Base-by-base conservation (phyloP, 2,113 vertebrate genomes). In the Actenoides hombroni region DNA sequence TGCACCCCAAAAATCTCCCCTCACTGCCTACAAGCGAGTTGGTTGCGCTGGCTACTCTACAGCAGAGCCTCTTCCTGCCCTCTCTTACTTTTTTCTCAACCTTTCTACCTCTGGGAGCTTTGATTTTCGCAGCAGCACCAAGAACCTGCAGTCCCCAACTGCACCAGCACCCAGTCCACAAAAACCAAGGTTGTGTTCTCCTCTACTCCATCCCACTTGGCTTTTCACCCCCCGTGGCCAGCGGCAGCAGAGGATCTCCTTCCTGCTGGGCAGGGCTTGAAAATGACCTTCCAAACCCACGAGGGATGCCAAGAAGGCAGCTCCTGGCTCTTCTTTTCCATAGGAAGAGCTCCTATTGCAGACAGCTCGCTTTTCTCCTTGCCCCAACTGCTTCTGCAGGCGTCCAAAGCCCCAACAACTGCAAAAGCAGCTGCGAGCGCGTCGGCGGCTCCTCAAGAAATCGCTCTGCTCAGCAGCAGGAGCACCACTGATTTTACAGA, bases 131-230 rank as follows among this genome's bases (percentile, higher is more conserved):
- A 24, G n/a, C n/a, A 61, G 24, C 48, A 18, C 6, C 0, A 61
- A n/a, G 7, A 69, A 4, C 26, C 10, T 6, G 5, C 37, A 5
- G 5, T 4, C 73, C 29, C 51, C 3, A 2, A n/a, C 28, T 3
- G 48, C 56, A 26, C 9, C 10, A 1, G 46, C n/a, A 40, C 0
- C 79, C 21, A 0, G 9, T 13, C 7, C 85, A 61, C 1, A 19
- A 35, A n/a, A 1, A 14, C 3, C 13, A 4, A 77, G 35, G 5
- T 0, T 31, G 49, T 31, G n/a, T 18, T 77, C 40, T 73, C 26
- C 68, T 39, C 29, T 0, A 0, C 18, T 71, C 53, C 57, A 49
- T 26, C 60, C 49, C 0, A 0, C 71, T 25, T 3, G 1, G 53
- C 33, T 44, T n/a, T 59, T 37, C 1, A 0, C 44, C 53, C 40